Evolutionary conservation across 2,113 vertebrate species (phyloP).

Genomic region (Perca flavescens): DNA sequence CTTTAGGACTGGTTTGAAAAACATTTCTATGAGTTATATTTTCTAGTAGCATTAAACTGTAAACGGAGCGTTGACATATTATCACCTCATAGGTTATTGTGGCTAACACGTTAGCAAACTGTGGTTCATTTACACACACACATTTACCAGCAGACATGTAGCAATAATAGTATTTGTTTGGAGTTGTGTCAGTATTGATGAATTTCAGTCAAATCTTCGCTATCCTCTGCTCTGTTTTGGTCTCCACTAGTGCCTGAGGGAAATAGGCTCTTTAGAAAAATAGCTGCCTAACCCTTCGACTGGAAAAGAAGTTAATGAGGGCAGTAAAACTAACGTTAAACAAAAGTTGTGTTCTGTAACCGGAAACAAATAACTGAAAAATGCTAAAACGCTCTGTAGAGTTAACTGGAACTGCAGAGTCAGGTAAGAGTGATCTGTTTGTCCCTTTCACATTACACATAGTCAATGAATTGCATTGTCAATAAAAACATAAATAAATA

Average conservation of each 20-base stretch:
- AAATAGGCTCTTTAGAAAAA: not conserved
- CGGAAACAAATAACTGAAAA: not conserved
- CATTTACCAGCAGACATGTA: not conserved
- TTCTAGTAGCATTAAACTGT: not conserved
- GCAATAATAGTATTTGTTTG: not conserved
- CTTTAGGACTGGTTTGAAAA: not conserved
- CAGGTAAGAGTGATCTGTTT: not conserved
- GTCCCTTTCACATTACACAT: not conserved
- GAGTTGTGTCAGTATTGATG: not conserved
- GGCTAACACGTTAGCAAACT: not conserved
- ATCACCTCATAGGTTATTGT: not conserved
- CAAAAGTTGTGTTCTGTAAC: too few relatives aligned
- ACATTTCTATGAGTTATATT: not conserved
- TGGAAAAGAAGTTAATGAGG: not conserved
- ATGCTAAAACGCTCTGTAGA: not conserved
- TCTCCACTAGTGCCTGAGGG: not conserved
- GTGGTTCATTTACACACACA: not conserved
- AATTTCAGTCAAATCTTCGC: not conserved
- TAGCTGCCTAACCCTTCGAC: too few relatives aligned
- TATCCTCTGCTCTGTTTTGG: too few relatives aligned
- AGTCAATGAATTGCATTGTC: not conserved
- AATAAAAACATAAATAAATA: not conserved
- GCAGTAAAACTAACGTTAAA: too few relatives aligned
- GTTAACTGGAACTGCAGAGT: not conserved
- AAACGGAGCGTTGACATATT: not conserved